These are phyloP conservation scores for Sebastes diaconus DNA, from an alignment of 2,797 vertebrate genomes.

Conservation along the genomic window DNA sequence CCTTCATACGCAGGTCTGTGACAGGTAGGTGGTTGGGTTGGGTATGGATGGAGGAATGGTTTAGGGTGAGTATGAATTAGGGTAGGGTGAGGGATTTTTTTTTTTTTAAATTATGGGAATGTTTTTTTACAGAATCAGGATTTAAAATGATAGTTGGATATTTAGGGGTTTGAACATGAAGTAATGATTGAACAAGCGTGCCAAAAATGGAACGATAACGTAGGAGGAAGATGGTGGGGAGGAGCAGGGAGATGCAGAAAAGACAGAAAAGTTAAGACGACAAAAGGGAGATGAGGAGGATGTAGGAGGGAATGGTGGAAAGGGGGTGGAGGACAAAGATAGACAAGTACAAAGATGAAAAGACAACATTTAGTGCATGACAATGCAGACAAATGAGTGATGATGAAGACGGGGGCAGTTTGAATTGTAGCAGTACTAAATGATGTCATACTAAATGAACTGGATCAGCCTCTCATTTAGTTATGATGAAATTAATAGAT, in stretches of 20 bases:
- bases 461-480: neutral
- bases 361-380: conserved; percentile 52
- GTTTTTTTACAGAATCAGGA: neutral
- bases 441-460: neutral
- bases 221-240: neutral
- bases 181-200: neutral
- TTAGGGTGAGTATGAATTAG: neutral
- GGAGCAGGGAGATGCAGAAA: neutral
- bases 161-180: neutral
- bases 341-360: conserved; percentile 56
- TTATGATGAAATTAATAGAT: neutral
- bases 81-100: neutral
- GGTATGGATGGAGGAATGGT: neutral
- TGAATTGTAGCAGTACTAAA: conserved; percentile 7
- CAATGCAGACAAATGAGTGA: conserved; percentile 52
- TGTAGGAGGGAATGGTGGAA: conserved; percentile 46
- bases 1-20: conserved; percentile 77
- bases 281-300: conserved; percentile 28
- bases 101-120: neutral
- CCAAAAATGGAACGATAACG: neutral
- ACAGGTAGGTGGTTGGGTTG: neutral
- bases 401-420: conserved; percentile 15
- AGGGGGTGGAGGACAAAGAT: conserved; percentile 49
- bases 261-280: conserved; percentile 6
- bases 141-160: neutral